Base-by-base conservation (phyloP, 2,797 vertebrate species). In the Micrastur ruficollis region DNA sequence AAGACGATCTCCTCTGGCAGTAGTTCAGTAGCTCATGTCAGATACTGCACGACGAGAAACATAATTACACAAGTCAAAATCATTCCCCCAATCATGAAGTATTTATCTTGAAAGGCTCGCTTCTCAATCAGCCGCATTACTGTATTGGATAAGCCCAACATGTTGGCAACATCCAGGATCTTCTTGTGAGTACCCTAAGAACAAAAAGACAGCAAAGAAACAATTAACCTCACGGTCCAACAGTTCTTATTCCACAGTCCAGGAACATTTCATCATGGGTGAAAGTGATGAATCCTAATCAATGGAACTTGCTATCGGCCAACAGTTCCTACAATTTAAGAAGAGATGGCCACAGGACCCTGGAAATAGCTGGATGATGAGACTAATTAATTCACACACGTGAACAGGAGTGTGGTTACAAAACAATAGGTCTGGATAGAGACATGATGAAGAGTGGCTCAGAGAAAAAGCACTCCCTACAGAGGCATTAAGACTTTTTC, bases 41-140 rank as follows among this genome's bases (percentile, higher is more conserved):
- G 98, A 92, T 99, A 99, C 97, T 99, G 98, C 93, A 99, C 98
- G 1, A 99, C 98, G 2, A 99, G 98, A 95, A 99, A 98, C 98
- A 99, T 99, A 95, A 99, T 65, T 61, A 99, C 61, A n/a, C 99
- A 99, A 95, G 99, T 99, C 65, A 99, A 40, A 80, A 99, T 94
- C 99, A 99, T 99, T 27, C 99, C 99, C 32, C 99, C 99, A 1
- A 99, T 98, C 99, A 99, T 99, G 97, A 99, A 99, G 97, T 99
- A 98, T 97, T 99, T 99, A 93, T 99, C 99, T 86, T 99, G 99
- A 53, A 99, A 99, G 76, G 99, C 99, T 96, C 99, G 97, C 81
- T 99, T 99, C 97, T 99, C 99, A 16, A 99, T 99, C 87, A 99
- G 98, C 81, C 99, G 98, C 99, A 99, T 99, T 84, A 99, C 99